Percentiles rank a stretch among this genome's conserved stretches.
Evolutionary conservation across 2,888 invertebrate genomes (phyloP).

Genomic region (Cryptocheilus praepositus): DNA sequence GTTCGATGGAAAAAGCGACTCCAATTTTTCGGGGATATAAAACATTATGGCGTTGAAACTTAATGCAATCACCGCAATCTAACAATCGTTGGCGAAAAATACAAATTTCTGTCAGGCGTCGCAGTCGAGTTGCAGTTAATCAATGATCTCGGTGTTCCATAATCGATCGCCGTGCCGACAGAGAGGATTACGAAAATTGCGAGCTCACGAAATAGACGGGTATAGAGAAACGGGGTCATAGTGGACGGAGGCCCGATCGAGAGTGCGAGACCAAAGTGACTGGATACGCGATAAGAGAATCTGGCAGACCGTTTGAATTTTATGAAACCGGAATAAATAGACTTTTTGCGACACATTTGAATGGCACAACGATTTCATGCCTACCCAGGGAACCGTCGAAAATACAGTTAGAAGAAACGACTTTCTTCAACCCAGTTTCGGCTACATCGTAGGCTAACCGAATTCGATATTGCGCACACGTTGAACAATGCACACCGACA

Average conservation of each 20-base stretch:
- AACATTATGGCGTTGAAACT: too few species aligned
- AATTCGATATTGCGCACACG: background rate
- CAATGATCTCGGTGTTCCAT: conserved; percentile 29
- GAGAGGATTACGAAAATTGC: conserved; percentile 34
- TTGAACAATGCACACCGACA: too few species aligned
- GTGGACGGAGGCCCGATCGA: conserved; percentile 33
- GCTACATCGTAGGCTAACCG: background rate
- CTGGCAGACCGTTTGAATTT: conserved; percentile 21
- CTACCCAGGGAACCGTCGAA: background rate
- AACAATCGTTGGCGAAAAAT: too few species aligned
- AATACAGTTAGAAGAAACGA: background rate
- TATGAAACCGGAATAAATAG: conserved; percentile 32
- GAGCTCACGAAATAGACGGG: conserved; percentile 44
- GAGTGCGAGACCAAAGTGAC: conserved; percentile 22
- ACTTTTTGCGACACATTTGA: conserved; percentile 34
- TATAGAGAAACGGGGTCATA: conserved; percentile 41
- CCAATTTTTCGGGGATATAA: too few species aligned
- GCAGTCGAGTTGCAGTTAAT: conserved; percentile 17
- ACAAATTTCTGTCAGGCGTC: background rate
- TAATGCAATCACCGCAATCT: too few species aligned
- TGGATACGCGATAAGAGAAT: conserved; percentile 38
- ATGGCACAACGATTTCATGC: background rate
- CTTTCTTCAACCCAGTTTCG: conserved; percentile 1
- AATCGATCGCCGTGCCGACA: conserved; percentile 39
- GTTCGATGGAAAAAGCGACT: too few species aligned